A percentile compares a stretch with the other conserved stretches of the same genome.
phyloP scores from a whole-genome alignment of 2,113 vertebrate species.

The Hydropotes inermis region DNA sequence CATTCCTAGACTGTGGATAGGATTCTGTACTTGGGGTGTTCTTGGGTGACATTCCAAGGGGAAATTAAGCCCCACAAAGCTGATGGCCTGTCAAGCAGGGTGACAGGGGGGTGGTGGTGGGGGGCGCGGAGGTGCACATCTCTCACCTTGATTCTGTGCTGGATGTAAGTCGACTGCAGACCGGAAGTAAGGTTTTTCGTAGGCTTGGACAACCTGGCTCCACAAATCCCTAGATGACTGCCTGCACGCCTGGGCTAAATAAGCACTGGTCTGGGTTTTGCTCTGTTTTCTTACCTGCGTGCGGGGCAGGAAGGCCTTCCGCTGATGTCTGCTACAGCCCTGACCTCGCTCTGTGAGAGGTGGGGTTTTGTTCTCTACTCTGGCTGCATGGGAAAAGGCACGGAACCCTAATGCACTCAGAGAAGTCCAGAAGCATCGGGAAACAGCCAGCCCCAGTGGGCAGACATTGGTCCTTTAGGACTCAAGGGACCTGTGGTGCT shows the following conservation, averaged over 20 bases:
- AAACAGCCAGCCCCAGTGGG: background rate
- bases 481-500: background rate
- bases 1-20: background rate
- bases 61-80: background rate
- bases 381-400: background rate
- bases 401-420: background rate
- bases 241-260: background rate
- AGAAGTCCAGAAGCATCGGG: background rate
- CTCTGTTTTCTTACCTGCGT: background rate
- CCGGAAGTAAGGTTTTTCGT: background rate
- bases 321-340: background rate
- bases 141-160: background rate
- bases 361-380: background rate
- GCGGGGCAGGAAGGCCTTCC: background rate
- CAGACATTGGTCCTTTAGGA: background rate
- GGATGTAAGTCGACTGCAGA: background rate
- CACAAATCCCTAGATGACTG: background rate
- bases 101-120: background rate
- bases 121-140: background rate
- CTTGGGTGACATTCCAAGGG: fast-evolving
- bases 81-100: background rate
- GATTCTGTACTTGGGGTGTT: background rate
- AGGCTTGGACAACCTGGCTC: background rate
- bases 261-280: background rate
- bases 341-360: background rate